A percentile compares a stretch with the other conserved stretches of the same genome.
Conservation (phyloP, 2,113 vertebrate genomes). For the Poecilia latipinna region DNA sequence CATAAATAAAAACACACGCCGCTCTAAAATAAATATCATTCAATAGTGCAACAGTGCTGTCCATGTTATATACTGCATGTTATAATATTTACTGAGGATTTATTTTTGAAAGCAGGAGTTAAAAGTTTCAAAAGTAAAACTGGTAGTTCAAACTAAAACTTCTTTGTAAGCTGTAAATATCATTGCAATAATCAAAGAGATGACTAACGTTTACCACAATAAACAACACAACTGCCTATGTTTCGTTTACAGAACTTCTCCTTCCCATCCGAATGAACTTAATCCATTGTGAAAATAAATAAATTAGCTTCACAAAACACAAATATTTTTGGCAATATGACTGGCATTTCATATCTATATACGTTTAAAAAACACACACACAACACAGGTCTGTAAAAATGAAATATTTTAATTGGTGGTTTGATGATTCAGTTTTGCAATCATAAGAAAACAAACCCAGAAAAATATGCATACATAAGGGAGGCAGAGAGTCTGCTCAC, state of each 20-base stretch:
- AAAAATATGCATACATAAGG: conserved; percentile 65
- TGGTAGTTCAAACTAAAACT: background rate
- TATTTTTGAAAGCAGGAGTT: background rate
- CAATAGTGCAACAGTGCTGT: background rate
- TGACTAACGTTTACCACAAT: background rate
- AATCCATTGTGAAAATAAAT: too few relatives aligned
- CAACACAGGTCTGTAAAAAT: conserved; percentile 74
- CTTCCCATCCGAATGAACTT: too few relatives aligned
- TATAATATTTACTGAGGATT: background rate
- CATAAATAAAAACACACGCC: background rate
- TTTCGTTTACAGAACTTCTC: background rate
- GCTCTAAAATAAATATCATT: background rate
- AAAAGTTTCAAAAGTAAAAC: background rate
- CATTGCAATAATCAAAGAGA: background rate
- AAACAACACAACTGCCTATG: background rate
- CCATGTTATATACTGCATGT: background rate
- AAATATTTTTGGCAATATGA: background rate
- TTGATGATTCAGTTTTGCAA: conserved; percentile 78
- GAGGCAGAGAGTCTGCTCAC: conserved; percentile 59
- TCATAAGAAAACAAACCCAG: conserved; percentile 72
- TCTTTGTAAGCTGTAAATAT: background rate
- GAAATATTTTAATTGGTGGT: conserved; percentile 80
- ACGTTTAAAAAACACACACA: conserved; percentile 20
- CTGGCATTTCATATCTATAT: background rate
- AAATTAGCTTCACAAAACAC: too few relatives aligned